Evolutionary conservation across 2,113 vertebrate genomes (phyloP).

Genomic region (Lonchura striata): DNA sequence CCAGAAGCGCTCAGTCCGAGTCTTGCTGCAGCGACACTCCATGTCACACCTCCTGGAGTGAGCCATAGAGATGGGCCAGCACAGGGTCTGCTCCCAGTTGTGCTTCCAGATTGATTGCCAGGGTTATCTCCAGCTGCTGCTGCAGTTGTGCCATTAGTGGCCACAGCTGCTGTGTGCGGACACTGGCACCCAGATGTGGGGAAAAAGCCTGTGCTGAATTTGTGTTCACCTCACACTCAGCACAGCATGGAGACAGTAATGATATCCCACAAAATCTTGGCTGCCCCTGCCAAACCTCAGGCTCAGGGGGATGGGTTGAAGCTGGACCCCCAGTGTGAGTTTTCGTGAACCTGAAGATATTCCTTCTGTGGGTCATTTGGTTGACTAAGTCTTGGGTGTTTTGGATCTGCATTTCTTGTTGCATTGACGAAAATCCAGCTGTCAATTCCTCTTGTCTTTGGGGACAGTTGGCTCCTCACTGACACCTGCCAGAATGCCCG

Average conservation of each 20-base stretch:
- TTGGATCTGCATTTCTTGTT: not conserved
- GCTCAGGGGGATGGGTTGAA: not conserved
- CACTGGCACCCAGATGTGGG: not conserved
- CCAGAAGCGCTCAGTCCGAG: too few species aligned
- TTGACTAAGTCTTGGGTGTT: not conserved
- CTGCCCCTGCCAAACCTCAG: not conserved
- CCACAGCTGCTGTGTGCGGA: not conserved
- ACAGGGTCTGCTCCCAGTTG: not conserved
- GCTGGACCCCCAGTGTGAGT: too few species aligned
- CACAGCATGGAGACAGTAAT: not conserved
- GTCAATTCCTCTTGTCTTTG: not conserved
- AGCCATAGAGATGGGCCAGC: not conserved
- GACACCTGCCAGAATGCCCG: not conserved
- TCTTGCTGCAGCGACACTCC: too few species aligned
- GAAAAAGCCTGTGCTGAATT: not conserved
- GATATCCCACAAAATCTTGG: not conserved
- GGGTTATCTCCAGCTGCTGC: not conserved
- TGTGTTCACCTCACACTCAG: not conserved
- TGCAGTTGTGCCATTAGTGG: too few species aligned
- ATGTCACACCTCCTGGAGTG: not conserved
- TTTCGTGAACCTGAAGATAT: too few species aligned
- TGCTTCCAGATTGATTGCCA: not conserved
- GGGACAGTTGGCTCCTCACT: fast-evolving
- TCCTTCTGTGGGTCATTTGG: not conserved
- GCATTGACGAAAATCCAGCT: not conserved